These are phyloP conservation scores for Cryptops parisi DNA, from an alignment of 2,888 invertebrate genomes.

Conservation along the genomic window DNA sequence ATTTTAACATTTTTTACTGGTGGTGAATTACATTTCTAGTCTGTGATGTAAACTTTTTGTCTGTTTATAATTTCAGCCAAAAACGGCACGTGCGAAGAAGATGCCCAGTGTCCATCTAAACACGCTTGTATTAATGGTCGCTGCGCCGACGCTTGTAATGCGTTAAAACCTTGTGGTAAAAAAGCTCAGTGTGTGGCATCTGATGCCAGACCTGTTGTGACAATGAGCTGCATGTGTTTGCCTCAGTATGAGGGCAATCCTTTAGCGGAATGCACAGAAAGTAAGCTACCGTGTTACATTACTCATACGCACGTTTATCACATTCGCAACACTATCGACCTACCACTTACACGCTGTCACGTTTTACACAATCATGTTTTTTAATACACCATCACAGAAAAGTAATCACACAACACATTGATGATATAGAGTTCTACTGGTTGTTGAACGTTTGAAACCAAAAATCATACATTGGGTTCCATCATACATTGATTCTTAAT, in stretches of 20 bases:
- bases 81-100: conserved; percentile 44
- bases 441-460: no score
- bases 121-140: conserved; percentile 62
- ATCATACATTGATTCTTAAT: no score
- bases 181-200: conserved; percentile 67
- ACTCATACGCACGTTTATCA: no score
- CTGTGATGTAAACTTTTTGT: no score
- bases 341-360: no score
- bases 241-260: conserved; percentile 77
- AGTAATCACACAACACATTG: no score
- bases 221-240: conserved; percentile 52
- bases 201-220: conserved; percentile 58
- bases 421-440: no score
- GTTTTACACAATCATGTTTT: conserved; percentile 1
- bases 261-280: conserved; percentile 55
- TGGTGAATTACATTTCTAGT: no score
- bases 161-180: conserved; percentile 69
- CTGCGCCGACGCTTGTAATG: conserved; percentile 63
- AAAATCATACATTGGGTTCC: no score
- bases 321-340: no score
- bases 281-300: conserved; percentile 24
- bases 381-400: background rate
- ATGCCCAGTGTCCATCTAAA: conserved; percentile 63
- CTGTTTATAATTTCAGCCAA: no score
- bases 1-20: no score